A percentile compares a stretch with the other conserved stretches of the same genome.
phyloP scores from a whole-genome alignment of 2,888 invertebrate genomes.

The Cybosia mesomella region DNA sequence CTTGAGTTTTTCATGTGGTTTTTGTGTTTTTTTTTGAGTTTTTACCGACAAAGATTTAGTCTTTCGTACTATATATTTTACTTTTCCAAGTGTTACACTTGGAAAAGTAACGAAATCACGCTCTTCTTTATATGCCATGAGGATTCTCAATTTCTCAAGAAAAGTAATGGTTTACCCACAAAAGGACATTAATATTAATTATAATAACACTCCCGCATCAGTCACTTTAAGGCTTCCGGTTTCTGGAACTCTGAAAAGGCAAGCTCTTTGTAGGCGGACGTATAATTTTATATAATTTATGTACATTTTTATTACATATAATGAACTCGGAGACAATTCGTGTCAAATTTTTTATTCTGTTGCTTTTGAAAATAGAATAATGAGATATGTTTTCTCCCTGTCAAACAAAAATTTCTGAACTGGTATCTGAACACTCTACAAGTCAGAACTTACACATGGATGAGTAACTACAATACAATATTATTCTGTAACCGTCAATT shows the following conservation, averaged over 20 bases:
- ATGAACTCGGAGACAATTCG: constrained; percentile 28
- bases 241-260: background rate
- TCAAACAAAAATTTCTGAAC: too few relatives aligned
- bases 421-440: too few relatives aligned
- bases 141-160: background rate
- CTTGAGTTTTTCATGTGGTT: too few relatives aligned
- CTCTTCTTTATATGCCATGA: background rate
- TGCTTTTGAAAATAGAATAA: background rate
- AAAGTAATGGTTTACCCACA: background rate
- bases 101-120: background rate
- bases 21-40: too few relatives aligned
- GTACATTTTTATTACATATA: constrained; percentile 1
- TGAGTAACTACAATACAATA: too few relatives aligned
- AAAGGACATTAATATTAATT: constrained; percentile 1
- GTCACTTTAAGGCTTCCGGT: background rate
- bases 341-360: constrained; percentile 25
- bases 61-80: too few relatives aligned
- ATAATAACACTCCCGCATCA: constrained; percentile 4
- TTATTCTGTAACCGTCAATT: too few relatives aligned
- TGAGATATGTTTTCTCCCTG: background rate
- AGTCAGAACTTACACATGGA: too few relatives aligned
- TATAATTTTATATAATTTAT: constrained; percentile 1
- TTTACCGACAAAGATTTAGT: too few relatives aligned
- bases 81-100: too few relatives aligned
- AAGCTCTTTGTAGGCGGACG: background rate